Base-by-base conservation (phyloP, 2,797 vertebrate species). In the Coracias cyanogaster region DNA sequence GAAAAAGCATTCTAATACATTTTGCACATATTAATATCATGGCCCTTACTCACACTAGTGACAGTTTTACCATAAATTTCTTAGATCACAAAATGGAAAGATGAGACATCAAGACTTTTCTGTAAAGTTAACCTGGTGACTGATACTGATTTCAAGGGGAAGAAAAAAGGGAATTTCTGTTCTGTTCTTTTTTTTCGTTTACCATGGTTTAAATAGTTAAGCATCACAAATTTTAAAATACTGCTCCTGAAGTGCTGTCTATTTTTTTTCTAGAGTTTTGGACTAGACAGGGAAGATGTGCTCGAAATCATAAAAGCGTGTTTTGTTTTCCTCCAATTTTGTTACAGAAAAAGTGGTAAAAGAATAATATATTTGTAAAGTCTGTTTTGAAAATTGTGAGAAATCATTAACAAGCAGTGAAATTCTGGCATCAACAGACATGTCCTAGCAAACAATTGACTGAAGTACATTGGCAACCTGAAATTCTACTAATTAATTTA, bases 401-500 rank as follows among this genome's bases (percentile, higher is more conserved):
- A 86, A 79, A 73, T 35, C 12, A n/a, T 77, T 46, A 89, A 24
- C 28, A 57, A 74, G 2, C 24, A 78, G 45, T 73, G 26, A 79
- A 84, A 94, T 82, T 66, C 39, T 71, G 39, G 43, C 33, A 86
- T 70, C 62, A 76, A 4, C 25, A 92, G 69, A 52, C 37, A 58
- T 9, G 18, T 39, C 39, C 35, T 58, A 62, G 73, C 11, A 67
- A 87, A 83, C 11, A 94, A 35, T 0, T 29, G 31, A 71, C 31
- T 3, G 3, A 87, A 88, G 10, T 17, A 67, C 29, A 65, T 1
- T 24, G 18, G 45, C 41, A 90, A 64, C 4, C 13, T 79, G 33
- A 78, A 88, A 78, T 83, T 86, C 69, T 78, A 61, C 26, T 71
- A 39, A 87, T 51, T 71, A 58, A 84, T n/a, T 93, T 91, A 70